Evolutionary conservation across 2,113 vertebrate genomes (phyloP).

Genomic region (Aspiorhynchus laticeps): DNA sequence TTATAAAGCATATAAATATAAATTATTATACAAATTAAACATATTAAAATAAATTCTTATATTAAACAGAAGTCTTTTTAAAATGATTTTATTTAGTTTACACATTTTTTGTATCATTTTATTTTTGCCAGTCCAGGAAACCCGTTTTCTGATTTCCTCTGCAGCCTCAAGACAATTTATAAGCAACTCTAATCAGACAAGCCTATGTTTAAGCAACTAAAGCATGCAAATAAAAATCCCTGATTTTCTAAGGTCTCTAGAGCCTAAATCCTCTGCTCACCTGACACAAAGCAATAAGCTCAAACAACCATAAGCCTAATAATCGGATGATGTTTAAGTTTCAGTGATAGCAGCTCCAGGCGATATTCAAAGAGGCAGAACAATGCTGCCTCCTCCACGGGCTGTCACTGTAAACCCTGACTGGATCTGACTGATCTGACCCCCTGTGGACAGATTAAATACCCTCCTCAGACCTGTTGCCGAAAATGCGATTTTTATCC

Average conservation of each 20-base stretch:
- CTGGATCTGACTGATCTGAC: constrained; percentile 75
- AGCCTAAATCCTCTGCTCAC: constrained; percentile 77
- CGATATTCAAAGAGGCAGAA: constrained; percentile 77
- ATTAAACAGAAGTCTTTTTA: background rate
- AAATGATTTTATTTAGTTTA: no score
- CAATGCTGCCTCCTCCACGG: constrained; percentile 80
- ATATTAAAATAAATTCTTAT: background rate
- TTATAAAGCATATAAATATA: background rate
- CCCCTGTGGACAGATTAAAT: constrained; percentile 74
- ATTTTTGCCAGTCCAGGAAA: background rate
- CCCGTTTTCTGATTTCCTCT: constrained; percentile 23
- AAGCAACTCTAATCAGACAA: constrained; percentile 47
- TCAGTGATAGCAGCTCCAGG: constrained; percentile 78
- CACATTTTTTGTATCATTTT: background rate
- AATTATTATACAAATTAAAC: background rate
- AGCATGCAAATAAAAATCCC: constrained; percentile 45
- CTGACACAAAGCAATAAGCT: constrained; percentile 81
- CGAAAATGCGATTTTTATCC: background rate
- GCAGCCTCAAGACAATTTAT: constrained; percentile 44
- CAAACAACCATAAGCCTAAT: constrained; percentile 83
- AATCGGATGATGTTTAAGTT: constrained; percentile 83
- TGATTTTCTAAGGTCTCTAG: constrained; percentile 63
- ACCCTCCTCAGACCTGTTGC: constrained; percentile 76
- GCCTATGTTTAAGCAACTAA: constrained; percentile 41
- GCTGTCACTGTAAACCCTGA: constrained; percentile 74